A percentile compares a stretch with the other conserved stretches of the same genome.
These are phyloP conservation scores for Pseudeuparius sepicola DNA, from an alignment of 2,888 invertebrate species.

Conservation along the genomic window DNA sequence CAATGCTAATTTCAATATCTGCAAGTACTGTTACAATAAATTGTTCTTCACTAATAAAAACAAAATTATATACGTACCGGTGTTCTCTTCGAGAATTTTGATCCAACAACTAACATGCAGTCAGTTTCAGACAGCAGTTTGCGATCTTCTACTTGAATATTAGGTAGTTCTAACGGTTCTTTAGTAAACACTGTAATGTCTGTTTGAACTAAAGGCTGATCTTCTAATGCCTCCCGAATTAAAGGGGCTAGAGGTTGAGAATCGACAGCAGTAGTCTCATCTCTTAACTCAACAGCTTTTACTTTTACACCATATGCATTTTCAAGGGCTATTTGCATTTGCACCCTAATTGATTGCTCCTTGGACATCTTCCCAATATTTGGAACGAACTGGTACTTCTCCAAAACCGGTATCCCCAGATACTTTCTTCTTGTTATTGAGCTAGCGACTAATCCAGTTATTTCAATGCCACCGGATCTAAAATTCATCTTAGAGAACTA, in stretches of 20 bases:
- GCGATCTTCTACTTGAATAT: slow-evolving; percentile 51
- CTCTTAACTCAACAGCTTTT: slow-evolving; percentile 26
- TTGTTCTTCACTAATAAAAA: no score
- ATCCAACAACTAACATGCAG: slow-evolving; percentile 26
- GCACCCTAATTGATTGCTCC: slow-evolving; percentile 43
- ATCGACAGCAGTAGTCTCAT: slow-evolving; percentile 31
- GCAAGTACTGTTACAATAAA: no score
- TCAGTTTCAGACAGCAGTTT: slow-evolving; percentile 39
- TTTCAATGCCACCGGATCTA: slow-evolving; percentile 66
- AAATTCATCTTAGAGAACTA: no score
- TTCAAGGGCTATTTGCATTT: slow-evolving; percentile 64
- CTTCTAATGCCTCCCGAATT: slow-evolving; percentile 51
- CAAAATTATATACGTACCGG: slow-evolving; percentile 33
- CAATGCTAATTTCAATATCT: slow-evolving; percentile 20
- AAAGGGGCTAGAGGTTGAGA: slow-evolving; percentile 43
- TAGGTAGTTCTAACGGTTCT: slow-evolving; percentile 29
- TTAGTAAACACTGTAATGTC: slow-evolving; percentile 47
- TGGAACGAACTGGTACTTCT: slow-evolving; percentile 64
- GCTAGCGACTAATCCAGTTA: slow-evolving; percentile 66
- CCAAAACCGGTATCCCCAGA: slow-evolving; percentile 62
- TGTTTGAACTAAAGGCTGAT: slow-evolving; percentile 59
- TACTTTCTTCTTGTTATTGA: slow-evolving; percentile 59
- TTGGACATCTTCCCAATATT: slow-evolving; percentile 36
- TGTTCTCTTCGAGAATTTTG: slow-evolving; percentile 41
- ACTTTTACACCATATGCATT: slow-evolving; percentile 50